phyloP scores from a whole-genome alignment of 2,113 vertebrate species.

The Xerus inauris region DNA sequence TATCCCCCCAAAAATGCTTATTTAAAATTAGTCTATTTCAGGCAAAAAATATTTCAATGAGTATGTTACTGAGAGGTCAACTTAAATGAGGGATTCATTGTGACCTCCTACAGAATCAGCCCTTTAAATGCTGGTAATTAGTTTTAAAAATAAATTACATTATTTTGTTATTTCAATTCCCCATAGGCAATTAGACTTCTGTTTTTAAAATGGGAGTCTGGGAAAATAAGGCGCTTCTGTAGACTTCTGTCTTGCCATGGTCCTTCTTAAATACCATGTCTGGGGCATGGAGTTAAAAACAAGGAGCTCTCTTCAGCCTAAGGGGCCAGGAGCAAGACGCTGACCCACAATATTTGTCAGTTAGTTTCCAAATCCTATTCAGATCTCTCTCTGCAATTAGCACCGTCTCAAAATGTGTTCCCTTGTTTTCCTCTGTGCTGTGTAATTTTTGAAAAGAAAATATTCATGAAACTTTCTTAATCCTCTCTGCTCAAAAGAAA shows the following conservation, averaged over 20 bases:
- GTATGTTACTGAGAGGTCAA: slow-evolving; percentile 66
- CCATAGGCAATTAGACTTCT: slow-evolving; percentile 64
- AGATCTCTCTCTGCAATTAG: not conserved
- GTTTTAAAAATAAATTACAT: slow-evolving; percentile 75
- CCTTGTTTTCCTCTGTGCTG: not conserved
- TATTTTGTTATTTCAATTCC: slow-evolving; percentile 75
- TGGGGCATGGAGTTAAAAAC: slow-evolving; percentile 57
- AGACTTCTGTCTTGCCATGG: slow-evolving; percentile 34
- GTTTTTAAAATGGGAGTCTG: slow-evolving; percentile 62
- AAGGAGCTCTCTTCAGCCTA: not conserved
- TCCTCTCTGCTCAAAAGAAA: not conserved
- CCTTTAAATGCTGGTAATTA: slow-evolving; percentile 76
- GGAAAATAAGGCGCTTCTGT: slow-evolving; percentile 58
- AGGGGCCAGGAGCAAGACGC: slow-evolving; percentile 22
- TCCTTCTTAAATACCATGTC: slow-evolving; percentile 55
- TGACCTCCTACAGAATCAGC: slow-evolving; percentile 60
- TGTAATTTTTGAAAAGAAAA: slow-evolving; percentile 24
- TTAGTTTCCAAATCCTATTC: slow-evolving; percentile 54
- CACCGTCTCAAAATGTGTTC: not conserved
- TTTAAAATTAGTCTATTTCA: slow-evolving; percentile 67
- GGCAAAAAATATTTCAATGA: slow-evolving; percentile 40
- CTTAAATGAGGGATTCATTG: slow-evolving; percentile 66
- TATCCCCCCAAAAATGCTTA: slow-evolving; percentile 12
- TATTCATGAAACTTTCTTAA: not conserved
- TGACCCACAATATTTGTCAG: slow-evolving; percentile 58